Base-by-base conservation (phyloP, 2,113 vertebrate species). In the Neogobius melanostomus region DNA sequence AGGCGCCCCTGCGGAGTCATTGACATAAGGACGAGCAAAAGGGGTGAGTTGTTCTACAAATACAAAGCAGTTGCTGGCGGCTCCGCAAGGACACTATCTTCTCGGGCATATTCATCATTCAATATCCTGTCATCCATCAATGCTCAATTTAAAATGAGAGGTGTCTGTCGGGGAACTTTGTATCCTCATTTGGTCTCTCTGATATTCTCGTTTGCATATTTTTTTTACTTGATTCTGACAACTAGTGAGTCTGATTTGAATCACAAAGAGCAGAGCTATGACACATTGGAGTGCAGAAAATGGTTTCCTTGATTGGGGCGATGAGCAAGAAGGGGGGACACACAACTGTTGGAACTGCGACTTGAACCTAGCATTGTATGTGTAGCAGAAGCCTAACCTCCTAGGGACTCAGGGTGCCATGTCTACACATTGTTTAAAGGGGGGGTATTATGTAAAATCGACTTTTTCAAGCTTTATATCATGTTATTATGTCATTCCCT, bases 31-130 rank as follows among this genome's bases (percentile, higher is more conserved):
- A 49, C 68, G 48, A 70, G 72, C 53, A 71, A 66, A 78, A 71
- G 70, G 51, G 62, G 50, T 15, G 56, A 69, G 14, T 68, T 82
- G 68, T 79, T 53, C 80, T 71, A 72, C 74, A 71, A 73, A 76
- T 21, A 64, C 48, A 76, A 60, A 74, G 68, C 52, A 63, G 46
- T 73, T 68, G 66, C 82, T 75, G 71, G 74, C 66, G 77, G 14
- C 67, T 68, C 49, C 80, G 73, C 69, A 12, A 83, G 71, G 52
- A 11, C 5, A 42, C 1, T 8, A 15, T 67, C 57, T 71, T 69
- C 45, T 56, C n/a, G 52, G 66, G 64, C 79, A 79, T 75, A 80
- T 76, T 82, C 5, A 84, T 82, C 5, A 84, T 75, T 81, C 60
- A 16, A 63, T 76, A 45, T 69, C 65, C 64, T 57, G n/a, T 70